Conservation (phyloP, 2,797 vertebrate genomes). For the Crenuchus spilurus region DNA sequence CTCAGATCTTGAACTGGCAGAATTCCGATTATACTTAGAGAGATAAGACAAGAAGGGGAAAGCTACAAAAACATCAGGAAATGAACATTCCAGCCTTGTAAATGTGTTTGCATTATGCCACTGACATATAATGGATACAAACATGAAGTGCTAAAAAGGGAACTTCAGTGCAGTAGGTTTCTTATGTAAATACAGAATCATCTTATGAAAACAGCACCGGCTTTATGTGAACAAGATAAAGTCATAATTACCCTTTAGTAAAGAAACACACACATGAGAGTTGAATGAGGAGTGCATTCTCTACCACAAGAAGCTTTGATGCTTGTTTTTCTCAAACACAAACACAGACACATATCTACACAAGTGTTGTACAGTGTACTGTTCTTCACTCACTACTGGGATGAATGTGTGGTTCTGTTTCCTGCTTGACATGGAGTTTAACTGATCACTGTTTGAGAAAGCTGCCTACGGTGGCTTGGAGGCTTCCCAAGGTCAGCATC, state of each 20-base stretch:
- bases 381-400: too few species aligned
- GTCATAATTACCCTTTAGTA: not conserved
- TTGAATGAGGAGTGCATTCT: not conserved
- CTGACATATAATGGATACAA: not conserved
- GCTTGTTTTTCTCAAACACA: not conserved
- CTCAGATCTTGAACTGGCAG: not conserved
- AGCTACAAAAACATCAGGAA: not conserved
- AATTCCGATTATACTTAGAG: not conserved
- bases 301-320: conserved; percentile 4
- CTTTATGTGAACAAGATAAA: not conserved
- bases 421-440: too few species aligned
- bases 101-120: not conserved
- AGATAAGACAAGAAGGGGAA: not conserved
- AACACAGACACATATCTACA: not conserved
- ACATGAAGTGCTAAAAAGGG: not conserved
- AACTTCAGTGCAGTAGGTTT: not conserved
- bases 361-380: too few species aligned
- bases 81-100: not conserved
- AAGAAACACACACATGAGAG: not conserved
- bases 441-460: too few species aligned
- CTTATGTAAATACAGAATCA: not conserved
- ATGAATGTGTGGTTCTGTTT: too few species aligned
- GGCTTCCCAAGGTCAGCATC: too few species aligned
- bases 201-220: not conserved
- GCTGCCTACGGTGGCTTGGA: too few species aligned